Conservation (phyloP, 2,797 vertebrate genomes). For the Ctenopoma multispine region DNA sequence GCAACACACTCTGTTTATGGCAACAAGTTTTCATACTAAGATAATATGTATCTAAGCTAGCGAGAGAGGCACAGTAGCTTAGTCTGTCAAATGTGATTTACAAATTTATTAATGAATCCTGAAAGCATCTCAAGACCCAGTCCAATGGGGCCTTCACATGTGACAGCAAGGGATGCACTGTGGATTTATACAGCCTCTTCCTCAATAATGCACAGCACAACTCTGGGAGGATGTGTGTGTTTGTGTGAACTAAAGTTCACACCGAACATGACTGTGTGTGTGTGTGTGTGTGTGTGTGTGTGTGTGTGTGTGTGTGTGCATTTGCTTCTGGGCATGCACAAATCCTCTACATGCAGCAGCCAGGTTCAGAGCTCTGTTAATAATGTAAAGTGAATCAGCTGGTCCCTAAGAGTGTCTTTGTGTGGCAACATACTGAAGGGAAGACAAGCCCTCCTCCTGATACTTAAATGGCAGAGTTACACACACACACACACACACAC, state of each 20-base stretch:
- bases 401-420: constrained; percentile 77
- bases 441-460: constrained; percentile 55
- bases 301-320: not conserved
- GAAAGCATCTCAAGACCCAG: constrained; percentile 17
- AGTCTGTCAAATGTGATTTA: constrained; percentile 42
- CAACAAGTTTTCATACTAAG: constrained; percentile 4
- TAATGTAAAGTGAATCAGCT: constrained; percentile 84
- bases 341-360: constrained; percentile 14
- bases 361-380: constrained; percentile 79
- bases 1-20: not conserved
- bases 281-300: not conserved
- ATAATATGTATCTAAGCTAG: constrained; percentile 16
- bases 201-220: constrained; percentile 54
- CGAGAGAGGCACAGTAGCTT: constrained; percentile 15
- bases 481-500: not conserved
- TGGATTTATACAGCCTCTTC: constrained; percentile 40
- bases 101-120: constrained; percentile 60
- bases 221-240: constrained; percentile 19
- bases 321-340: constrained; percentile 15
- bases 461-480: constrained; percentile 61
- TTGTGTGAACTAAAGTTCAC: constrained; percentile 22
- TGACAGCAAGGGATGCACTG: constrained; percentile 38
- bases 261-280: constrained; percentile 14
- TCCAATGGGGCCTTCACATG: constrained; percentile 26
- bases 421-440: constrained; percentile 75